phyloP scores from a whole-genome alignment of 2,113 vertebrate species.

The Ginglymostoma cirratum region DNA sequence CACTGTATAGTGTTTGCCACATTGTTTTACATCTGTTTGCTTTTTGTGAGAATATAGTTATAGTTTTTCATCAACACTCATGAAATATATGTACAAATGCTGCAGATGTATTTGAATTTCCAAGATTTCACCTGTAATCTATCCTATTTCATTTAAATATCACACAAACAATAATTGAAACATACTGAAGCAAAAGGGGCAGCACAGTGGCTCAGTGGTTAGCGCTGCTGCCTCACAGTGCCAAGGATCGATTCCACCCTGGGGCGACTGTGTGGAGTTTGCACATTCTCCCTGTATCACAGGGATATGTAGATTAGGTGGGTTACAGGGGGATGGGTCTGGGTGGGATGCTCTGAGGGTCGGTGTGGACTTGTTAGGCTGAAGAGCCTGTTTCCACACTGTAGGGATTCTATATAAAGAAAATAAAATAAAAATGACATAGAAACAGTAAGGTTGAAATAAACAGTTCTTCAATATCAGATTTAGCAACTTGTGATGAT shows the following conservation, averaged over 20 bases:
- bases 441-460: not conserved
- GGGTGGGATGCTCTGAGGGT: no score
- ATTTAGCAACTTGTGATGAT: not conserved
- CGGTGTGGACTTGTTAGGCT: no score
- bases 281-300: no score
- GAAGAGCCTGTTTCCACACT: no score
- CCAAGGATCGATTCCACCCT: no score
- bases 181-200: not conserved
- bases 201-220: no score
- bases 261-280: no score
- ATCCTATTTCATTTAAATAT: not conserved
- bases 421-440: not conserved
- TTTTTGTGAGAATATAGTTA: not conserved
- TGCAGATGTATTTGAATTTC: not conserved
- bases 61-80: not conserved
- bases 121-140: not conserved
- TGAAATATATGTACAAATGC: not conserved
- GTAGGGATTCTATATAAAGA: no score
- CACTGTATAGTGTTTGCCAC: not conserved
- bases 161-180: constrained; percentile 25
- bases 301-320: no score
- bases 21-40: not conserved
- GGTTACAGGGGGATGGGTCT: no score
- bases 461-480: not conserved
- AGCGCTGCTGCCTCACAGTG: no score